Evolutionary conservation across 2,113 vertebrate genomes (phyloP).

Genomic region (Leptosomus discolor): DNA sequence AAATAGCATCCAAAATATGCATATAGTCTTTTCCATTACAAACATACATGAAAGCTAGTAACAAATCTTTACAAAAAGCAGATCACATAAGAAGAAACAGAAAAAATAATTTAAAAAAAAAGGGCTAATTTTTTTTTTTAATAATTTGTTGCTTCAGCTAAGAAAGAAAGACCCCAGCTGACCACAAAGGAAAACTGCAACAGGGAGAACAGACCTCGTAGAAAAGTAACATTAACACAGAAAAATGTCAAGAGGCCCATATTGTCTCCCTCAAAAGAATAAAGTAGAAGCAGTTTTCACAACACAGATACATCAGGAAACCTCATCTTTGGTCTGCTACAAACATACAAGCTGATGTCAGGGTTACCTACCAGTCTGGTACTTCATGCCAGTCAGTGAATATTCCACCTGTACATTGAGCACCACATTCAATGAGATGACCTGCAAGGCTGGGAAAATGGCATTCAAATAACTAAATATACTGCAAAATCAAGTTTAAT

Average conservation of each 20-base stretch:
- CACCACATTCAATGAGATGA: slow-evolving; percentile 86
- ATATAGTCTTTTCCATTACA: background rate
- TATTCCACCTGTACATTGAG: slow-evolving; percentile 87
- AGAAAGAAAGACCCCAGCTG: background rate
- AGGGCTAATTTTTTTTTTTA: background rate
- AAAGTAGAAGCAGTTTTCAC: background rate
- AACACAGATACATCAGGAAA: background rate
- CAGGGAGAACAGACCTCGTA: background rate
- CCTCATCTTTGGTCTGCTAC: background rate
- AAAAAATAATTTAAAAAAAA: background rate
- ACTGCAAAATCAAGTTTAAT: background rate
- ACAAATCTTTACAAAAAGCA: background rate
- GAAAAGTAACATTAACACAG: rapidly evolving
- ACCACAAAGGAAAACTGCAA: background rate
- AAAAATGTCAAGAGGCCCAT: background rate
- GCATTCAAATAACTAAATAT: background rate
- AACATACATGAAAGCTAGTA: background rate
- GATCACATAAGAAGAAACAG: background rate
- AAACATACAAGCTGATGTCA: background rate
- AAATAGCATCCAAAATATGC: background rate
- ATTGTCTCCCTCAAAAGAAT: background rate
- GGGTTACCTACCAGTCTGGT: slow-evolving; percentile 78
- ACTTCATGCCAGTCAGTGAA: slow-evolving; percentile 87
- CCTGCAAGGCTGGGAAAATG: slow-evolving; percentile 78
- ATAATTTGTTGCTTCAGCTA: background rate